Conservation (phyloP, 2,113 vertebrate species). For the Caranx ignobilis region DNA sequence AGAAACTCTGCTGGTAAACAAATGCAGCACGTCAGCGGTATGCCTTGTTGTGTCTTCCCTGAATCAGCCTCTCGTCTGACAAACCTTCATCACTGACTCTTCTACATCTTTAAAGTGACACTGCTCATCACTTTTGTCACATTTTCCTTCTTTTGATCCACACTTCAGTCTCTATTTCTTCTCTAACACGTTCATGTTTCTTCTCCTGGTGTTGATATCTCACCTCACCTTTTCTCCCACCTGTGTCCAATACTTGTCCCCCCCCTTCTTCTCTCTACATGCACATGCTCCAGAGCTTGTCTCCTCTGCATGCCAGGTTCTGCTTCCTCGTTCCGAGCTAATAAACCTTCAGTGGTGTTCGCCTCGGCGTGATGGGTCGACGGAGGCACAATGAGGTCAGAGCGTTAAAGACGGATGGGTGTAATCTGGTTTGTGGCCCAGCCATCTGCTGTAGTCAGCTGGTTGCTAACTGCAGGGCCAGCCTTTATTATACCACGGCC, state of each 20-base stretch:
- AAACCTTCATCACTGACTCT: background rate
- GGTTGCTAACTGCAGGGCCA: constrained; percentile 66
- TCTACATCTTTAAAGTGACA: background rate
- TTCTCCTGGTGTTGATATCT: background rate
- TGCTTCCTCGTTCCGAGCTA: constrained; percentile 59
- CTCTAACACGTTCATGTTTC: background rate
- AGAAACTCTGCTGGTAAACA: constrained; percentile 6
- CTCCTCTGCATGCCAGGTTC: constrained; percentile 19
- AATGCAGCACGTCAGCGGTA: background rate
- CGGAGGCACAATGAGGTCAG: constrained; percentile 77
- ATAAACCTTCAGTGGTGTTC: constrained; percentile 60
- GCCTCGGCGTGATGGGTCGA: constrained; percentile 39
- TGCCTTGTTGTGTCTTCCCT: background rate
- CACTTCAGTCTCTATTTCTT: background rate
- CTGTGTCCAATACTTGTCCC: background rate
- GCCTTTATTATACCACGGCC: constrained; percentile 64
- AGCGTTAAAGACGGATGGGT: constrained; percentile 73
- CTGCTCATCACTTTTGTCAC: constrained; percentile 2
- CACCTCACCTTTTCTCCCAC: constrained; percentile 14
- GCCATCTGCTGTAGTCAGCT: constrained; percentile 83
- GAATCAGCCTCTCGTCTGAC: background rate
- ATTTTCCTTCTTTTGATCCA: constrained; percentile 2
- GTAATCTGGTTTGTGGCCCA: constrained; percentile 77
- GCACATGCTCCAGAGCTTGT: constrained; percentile 3
- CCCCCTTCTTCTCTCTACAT: background rate